Conservation (phyloP, 2,113 vertebrate species). For the Rafetus swinhoei region DNA sequence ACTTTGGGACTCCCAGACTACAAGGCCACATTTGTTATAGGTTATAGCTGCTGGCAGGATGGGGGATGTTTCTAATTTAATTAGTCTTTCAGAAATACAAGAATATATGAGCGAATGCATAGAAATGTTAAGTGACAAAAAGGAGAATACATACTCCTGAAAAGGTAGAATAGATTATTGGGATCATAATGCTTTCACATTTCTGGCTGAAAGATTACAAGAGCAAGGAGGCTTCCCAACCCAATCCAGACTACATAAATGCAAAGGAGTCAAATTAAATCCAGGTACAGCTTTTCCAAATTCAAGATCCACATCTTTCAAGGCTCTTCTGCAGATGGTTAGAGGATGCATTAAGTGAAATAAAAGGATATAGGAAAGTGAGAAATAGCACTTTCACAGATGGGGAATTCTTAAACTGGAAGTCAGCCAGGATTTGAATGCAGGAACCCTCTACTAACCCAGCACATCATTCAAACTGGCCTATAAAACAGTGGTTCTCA, state of each 20-base stretch:
- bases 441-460: not conserved
- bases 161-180: slow-evolving; percentile 46
- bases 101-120: not conserved
- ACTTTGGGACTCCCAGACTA: slow-evolving; percentile 41
- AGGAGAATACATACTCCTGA: not conserved
- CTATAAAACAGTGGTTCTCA: too few species aligned
- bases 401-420: not conserved
- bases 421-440: not conserved
- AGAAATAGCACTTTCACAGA: not conserved
- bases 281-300: not conserved
- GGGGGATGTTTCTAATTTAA: slow-evolving; percentile 14
- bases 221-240: not conserved
- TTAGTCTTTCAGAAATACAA: slow-evolving; percentile 21
- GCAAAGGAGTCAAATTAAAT: not conserved
- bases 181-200: slow-evolving; percentile 1
- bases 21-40: slow-evolving; percentile 54
- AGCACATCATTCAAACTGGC: not conserved
- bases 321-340: not conserved
- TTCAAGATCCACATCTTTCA: not conserved
- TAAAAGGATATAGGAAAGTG: not conserved
- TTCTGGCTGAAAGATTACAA: slow-evolving; percentile 5
- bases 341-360: not conserved
- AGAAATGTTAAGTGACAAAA: not conserved
- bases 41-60: slow-evolving; percentile 35
- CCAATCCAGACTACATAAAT: not conserved